Evolutionary conservation across 2,888 invertebrate genomes (phyloP), one percentile per base, ranked within the genome.

Genomic region (Pachymerium ferrugineum): DNA sequence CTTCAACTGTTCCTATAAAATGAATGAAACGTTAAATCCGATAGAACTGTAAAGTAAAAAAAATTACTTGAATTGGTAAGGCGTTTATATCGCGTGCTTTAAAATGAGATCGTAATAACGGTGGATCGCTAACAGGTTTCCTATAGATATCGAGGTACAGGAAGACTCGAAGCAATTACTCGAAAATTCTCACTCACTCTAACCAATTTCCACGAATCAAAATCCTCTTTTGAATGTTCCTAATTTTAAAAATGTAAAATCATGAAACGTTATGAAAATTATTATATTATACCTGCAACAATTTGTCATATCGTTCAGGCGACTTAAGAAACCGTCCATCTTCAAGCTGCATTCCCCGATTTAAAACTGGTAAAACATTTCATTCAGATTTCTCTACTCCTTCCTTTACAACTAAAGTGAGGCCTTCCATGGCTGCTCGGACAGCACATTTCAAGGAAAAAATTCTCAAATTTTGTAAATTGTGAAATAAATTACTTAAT

Each of bases 321-420:
- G 95, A 90, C 81, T 98, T 91, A 42, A 98, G 85, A 81, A 97
- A 93, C 78, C 96, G 86, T 0, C 98, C 98, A 85, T 97, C 97
- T 84, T 98, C 97, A 76, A 98, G 85, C 83, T 97, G 95, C 97
- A 98, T 97, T 84, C 98, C 98, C 74, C 97, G 87, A 83, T 98
- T 98, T 47, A 98, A 85, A 70, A 98, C 92, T 35, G 97, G 97
- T 75, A 98, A 84, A 54, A 98, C 97, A 85, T 98, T 98, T 70
- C 97, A 86, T 82, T 98, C 98, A 0, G 97, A 96, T 82, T 97
- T 97, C 85, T 98, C 97, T 74, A 98, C 94, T 1, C 97, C 98
- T 83, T 98, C 97, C 74, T n/a, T n/a, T n/a, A 98, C 85, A 1
- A 98, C 87, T 16, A 98, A 85, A 12, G 97, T 87, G 69, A 97